Evolutionary conservation across 2,797 vertebrate genomes (phyloP).

Genomic region (Fundulus diaphanus): DNA sequence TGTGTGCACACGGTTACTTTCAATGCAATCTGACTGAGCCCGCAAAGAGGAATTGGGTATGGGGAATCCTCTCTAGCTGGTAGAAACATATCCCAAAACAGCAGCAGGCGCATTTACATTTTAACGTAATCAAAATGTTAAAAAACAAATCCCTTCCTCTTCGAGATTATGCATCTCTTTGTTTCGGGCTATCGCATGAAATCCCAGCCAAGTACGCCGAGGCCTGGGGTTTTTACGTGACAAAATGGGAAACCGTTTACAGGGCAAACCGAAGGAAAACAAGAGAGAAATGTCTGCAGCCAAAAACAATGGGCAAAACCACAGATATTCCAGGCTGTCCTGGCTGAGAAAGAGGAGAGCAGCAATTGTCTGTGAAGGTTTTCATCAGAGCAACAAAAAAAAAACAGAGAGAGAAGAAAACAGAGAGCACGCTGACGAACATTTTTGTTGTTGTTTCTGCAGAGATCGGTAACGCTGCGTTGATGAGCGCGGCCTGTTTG

Average conservation of each 20-base stretch:
- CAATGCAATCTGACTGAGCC: neutral
- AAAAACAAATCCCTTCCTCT: neutral
- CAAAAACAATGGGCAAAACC: conserved; percentile 65
- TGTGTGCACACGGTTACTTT: neutral
- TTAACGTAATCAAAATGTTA: neutral
- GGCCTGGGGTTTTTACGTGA: neutral
- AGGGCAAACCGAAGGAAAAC: conserved; percentile 46
- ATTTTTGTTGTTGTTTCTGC: conserved; percentile 22
- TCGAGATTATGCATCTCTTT: neutral
- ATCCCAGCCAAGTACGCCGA: neutral
- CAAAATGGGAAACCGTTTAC: neutral
- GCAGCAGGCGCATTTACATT: neutral
- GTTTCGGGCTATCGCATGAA: neutral
- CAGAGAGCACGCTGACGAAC: conserved; percentile 16
- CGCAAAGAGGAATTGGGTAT: neutral
- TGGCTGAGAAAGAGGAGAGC: conserved; percentile 42
- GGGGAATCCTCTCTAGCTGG: too few relatives aligned
- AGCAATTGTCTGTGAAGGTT: conserved; percentile 43
- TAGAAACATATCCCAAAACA: neutral
- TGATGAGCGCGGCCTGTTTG: conserved; percentile 24
- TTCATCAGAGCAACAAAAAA: conserved; percentile 45
- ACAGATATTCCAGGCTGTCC: conserved; percentile 47
- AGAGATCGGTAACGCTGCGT: conserved; percentile 1
- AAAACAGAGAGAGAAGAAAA: conserved; percentile 5
- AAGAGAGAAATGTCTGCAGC: conserved; percentile 56